Evolutionary conservation across 2,888 invertebrate genomes (phyloP).

Genomic region (Dermolepida albohirtum): DNA sequence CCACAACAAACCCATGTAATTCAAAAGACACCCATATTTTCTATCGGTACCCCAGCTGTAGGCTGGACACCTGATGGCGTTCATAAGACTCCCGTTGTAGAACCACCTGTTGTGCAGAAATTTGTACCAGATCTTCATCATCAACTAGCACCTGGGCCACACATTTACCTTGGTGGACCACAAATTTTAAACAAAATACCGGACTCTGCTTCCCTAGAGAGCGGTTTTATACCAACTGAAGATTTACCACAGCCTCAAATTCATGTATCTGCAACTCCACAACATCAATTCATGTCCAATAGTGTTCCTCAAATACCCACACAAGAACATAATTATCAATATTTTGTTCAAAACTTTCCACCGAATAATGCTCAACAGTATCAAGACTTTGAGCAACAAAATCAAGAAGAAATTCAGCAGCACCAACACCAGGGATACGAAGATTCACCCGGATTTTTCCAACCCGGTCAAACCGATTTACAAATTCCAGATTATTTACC

Average conservation of each 20-base stretch:
- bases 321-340: constrained; percentile 23
- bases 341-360: constrained; percentile 31
- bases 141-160: constrained; percentile 18
- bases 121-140: constrained; percentile 31
- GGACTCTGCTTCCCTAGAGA: background rate
- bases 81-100: constrained; percentile 10
- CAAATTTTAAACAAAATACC: background rate
- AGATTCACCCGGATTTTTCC: constrained; percentile 36
- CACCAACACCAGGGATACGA: constrained; percentile 20
- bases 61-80: background rate
- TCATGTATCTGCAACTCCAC: constrained; percentile 13
- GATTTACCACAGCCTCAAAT: constrained; percentile 1
- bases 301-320: background rate
- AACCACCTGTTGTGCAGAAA: constrained; percentile 26
- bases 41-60: background rate
- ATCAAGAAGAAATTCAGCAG: constrained; percentile 13
- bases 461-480: constrained; percentile 42
- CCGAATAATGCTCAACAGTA: constrained; percentile 20
- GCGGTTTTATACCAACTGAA: constrained; percentile 33
- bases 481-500: constrained; percentile 44
- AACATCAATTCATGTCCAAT: background rate
- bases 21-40: constrained; percentile 27
- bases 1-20: constrained; percentile 27
- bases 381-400: constrained; percentile 27
- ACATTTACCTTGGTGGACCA: constrained; percentile 17